A percentile compares a stretch with the other conserved stretches of the same genome.
Evolutionary conservation across 2,888 invertebrate genomes (phyloP).

Genomic region (Physocephala rufipes): DNA sequence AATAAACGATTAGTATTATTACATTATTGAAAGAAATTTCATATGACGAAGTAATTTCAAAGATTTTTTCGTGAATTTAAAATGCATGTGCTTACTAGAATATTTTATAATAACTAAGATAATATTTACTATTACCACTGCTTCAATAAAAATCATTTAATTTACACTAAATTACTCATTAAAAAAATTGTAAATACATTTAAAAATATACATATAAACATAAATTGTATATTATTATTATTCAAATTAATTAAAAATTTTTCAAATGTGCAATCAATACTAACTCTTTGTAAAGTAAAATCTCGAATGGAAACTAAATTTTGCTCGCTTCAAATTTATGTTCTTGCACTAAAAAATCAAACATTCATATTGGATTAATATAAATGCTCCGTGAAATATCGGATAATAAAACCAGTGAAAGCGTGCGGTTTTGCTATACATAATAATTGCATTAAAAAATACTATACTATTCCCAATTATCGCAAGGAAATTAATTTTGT

Average conservation of each 20-base stretch:
- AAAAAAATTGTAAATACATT: conserved; percentile 28
- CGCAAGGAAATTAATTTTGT: conserved; percentile 1
- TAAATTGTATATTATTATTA: conserved; percentile 21
- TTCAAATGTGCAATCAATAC: conserved; percentile 30
- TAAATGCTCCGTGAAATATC: not conserved
- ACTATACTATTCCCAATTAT: not conserved
- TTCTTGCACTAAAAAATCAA: not conserved
- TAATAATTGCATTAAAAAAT: too few species aligned
- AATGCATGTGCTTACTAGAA: too few species aligned
- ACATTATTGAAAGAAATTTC: not conserved
- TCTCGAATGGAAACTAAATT: not conserved
- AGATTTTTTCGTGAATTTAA: not conserved
- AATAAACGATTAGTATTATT: not conserved
- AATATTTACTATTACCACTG: not conserved
- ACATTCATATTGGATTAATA: not conserved
- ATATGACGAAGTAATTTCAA: not conserved
- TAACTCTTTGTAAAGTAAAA: conserved; percentile 12
- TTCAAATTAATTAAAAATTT: conserved; percentile 8
- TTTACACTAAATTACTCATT: conserved; percentile 16
- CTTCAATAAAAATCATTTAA: not conserved
- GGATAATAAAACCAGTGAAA: not conserved
- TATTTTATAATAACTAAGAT: too few species aligned
- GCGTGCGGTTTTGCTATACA: not conserved
- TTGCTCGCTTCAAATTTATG: not conserved
- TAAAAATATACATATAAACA: conserved; percentile 19